Percentiles rank a stretch among this genome's conserved stretches.
Conservation (phyloP, 2,888 invertebrate species). For the Microctonus brassicae region DNA sequence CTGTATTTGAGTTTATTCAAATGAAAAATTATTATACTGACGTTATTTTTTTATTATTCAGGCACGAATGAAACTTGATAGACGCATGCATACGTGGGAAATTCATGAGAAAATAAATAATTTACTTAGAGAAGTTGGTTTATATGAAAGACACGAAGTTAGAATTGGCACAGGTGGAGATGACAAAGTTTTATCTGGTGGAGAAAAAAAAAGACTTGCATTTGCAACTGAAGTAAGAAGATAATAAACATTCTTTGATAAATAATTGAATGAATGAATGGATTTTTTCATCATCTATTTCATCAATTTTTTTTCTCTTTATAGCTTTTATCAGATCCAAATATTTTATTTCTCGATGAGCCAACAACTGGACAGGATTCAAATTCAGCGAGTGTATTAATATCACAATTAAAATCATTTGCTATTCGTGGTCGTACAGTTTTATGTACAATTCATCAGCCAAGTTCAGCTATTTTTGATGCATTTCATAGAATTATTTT, state of each 20-base stretch:
- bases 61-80: conserved; percentile 86
- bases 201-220: conserved; percentile 91
- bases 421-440: conserved; percentile 86
- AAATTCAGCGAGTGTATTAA: conserved; percentile 89
- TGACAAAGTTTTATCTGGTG: conserved; percentile 89
- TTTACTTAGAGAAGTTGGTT: conserved; percentile 79
- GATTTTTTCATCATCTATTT: background rate
- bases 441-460: conserved; percentile 95
- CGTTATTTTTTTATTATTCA: conserved; percentile 66
- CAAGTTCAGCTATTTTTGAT: conserved; percentile 87
- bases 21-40: too few species aligned
- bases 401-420: conserved; percentile 78
- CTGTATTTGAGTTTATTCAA: too few species aligned
- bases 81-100: conserved; percentile 74
- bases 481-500: conserved; percentile 85
- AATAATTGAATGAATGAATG: background rate
- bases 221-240: conserved; percentile 88
- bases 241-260: background rate
- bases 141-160: conserved; percentile 79
- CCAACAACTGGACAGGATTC: conserved; percentile 96
- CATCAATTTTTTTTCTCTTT: conserved; percentile 44
- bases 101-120: conserved; percentile 78
- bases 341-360: conserved; percentile 94
- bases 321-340: conserved; percentile 89
- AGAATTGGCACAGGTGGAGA: conserved; percentile 84